Conservation (phyloP, 2,113 vertebrate genomes). For the Malurus melanocephalus region DNA sequence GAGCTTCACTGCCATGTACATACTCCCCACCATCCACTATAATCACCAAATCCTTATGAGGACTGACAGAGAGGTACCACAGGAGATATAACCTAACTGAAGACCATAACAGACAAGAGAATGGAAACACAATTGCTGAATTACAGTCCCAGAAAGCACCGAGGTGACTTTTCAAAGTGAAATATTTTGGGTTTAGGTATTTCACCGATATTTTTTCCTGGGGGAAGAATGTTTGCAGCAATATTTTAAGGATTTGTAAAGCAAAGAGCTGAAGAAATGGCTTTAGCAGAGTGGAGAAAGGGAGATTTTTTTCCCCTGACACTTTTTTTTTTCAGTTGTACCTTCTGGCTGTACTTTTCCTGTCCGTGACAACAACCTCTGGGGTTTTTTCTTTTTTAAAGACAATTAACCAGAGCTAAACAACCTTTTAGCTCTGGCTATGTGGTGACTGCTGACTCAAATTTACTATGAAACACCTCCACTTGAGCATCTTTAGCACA, state of each 20-base stretch:
- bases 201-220: background rate
- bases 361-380: background rate
- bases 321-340: background rate
- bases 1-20: background rate
- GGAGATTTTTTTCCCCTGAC: background rate
- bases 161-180: background rate
- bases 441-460: background rate
- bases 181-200: background rate
- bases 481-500: background rate
- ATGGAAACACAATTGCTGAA: background rate
- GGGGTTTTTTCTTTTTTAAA: accelerated
- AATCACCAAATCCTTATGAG: background rate
- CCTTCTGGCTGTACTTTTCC: background rate
- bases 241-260: background rate
- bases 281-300: background rate
- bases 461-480: background rate
- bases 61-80: background rate
- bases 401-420: too few relatives aligned
- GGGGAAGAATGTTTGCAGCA: background rate
- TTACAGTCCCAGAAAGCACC: background rate
- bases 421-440: background rate
- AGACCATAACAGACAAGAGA: background rate
- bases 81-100: background rate
- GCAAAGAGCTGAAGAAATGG: background rate
- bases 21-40: background rate